A percentile compares a stretch with the other conserved stretches of the same genome.
phyloP scores from a whole-genome alignment of 2,888 invertebrate species.

The Heliconius ethilla region DNA sequence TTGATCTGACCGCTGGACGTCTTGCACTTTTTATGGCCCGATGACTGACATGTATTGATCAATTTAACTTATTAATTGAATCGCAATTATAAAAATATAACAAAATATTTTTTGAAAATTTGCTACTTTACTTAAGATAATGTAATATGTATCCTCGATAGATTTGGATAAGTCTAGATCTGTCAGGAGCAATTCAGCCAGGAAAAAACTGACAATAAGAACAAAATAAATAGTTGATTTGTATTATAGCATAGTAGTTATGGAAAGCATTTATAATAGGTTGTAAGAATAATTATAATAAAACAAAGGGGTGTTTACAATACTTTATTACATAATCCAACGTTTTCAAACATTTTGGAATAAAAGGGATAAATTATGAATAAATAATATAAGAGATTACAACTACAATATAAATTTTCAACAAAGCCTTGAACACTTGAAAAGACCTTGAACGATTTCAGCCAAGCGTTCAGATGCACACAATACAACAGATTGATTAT shows the following conservation, averaged over 20 bases:
- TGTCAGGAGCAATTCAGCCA: too few species aligned
- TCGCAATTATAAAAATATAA: neutral
- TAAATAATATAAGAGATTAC: neutral
- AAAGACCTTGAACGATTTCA: neutral
- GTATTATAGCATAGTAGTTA: too few species aligned
- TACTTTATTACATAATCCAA: neutral
- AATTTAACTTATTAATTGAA: neutral
- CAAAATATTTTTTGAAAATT: neutral
- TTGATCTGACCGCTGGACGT: slow-evolving; percentile 44
- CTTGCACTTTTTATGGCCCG: slow-evolving; percentile 21
- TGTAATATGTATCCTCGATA: too few species aligned
- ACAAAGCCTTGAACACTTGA: neutral
- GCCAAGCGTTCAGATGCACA: neutral
- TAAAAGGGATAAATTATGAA: neutral
- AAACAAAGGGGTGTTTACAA: neutral
- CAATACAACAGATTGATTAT: neutral
- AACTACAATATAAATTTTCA: neutral
- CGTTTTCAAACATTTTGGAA: neutral
- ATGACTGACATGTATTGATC: slow-evolving; percentile 26
- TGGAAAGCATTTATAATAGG: too few species aligned
- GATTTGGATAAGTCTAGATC: too few species aligned
- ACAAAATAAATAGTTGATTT: too few species aligned
- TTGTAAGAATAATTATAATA: neutral
- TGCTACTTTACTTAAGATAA: neutral
- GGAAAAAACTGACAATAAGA: too few species aligned